Percentiles rank a stretch among this genome's conserved stretches.
phyloP scores from a whole-genome alignment of 1,140 invertebrate species.

The Diprion similis region DNA sequence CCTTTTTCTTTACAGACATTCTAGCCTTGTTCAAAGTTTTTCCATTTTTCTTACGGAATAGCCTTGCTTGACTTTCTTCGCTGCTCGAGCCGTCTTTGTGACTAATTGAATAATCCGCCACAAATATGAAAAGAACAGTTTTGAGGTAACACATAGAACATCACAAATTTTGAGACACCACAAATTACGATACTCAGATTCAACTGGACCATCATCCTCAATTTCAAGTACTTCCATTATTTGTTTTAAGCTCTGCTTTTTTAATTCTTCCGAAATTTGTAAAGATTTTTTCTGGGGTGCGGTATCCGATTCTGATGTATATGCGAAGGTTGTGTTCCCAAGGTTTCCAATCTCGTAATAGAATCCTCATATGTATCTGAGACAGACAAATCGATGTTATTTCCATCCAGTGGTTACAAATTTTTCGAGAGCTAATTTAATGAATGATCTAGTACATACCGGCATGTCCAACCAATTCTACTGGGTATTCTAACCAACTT shows the following conservation, averaged over 20 bases:
- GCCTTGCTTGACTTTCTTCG: neutral
- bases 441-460: neutral
- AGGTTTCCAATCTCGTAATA: neutral
- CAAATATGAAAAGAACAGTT: neutral
- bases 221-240: neutral
- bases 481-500: neutral
- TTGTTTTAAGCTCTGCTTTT: neutral
- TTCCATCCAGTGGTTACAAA: neutral
- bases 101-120: neutral
- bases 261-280: neutral
- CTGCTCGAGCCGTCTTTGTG: neutral
- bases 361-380: neutral
- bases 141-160: neutral
- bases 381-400: neutral
- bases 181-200: neutral
- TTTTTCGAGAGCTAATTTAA: neutral
- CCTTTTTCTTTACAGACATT: neutral
- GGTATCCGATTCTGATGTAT: neutral
- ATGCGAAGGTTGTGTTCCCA: neutral
- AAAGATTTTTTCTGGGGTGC: neutral
- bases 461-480: neutral
- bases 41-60: neutral
- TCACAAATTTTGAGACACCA: too few species aligned
- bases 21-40: neutral
- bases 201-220: neutral